Evolutionary conservation across 2,113 vertebrate genomes (phyloP), one percentile per base, ranked within the genome.

Genomic region (Romanogobio albipinnatus): DNA sequence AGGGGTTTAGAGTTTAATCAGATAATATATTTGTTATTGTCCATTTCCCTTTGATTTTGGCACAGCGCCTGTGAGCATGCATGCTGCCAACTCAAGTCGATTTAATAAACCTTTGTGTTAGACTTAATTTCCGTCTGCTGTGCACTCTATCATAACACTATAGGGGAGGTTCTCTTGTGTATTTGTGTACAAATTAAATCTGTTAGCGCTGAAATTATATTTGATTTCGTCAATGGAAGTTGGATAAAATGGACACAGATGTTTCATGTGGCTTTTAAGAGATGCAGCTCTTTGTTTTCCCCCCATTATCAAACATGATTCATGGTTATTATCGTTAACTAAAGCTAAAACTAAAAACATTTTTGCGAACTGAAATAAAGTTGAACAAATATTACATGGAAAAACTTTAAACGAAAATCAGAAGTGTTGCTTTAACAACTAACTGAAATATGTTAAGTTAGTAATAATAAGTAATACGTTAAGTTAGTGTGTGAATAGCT

Each of bases 11-110:
- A 76, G 79, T 77, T 81, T 64, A 87, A 87, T 91, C 11, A 86
- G 86, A 86, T 66, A 79, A 59, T 87, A 83, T 84, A 83, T 84
- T 81, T 88, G 85, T 90, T 91, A 91, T 91, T 90, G 86, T 87
- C 86, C 86, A 87, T 91, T 90, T 92, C 90, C 90, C 90, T 86
- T 88, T 89, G 86, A 86, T 90, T 80, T 90, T 86, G 88, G 86
- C 90, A 73, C 71, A 39, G 19, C 66, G 85, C 43, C 64, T 70
- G 4, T 10, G 49, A 74, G 53, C 84, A 84, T 89, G 22, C n/a
- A 76, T 74, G 82, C 86, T 82, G 89, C 90, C 90, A 92, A 85
- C 87, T 75, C 84, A 88, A 91, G 84, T 91, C 89, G 92, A 91
- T 89, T 88, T 90, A 86, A 92, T 93, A 90, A 90, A 82, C 29